Evolutionary conservation across 1,140 invertebrate species (phyloP).

Genomic region (Drosophila murphyi): DNA sequence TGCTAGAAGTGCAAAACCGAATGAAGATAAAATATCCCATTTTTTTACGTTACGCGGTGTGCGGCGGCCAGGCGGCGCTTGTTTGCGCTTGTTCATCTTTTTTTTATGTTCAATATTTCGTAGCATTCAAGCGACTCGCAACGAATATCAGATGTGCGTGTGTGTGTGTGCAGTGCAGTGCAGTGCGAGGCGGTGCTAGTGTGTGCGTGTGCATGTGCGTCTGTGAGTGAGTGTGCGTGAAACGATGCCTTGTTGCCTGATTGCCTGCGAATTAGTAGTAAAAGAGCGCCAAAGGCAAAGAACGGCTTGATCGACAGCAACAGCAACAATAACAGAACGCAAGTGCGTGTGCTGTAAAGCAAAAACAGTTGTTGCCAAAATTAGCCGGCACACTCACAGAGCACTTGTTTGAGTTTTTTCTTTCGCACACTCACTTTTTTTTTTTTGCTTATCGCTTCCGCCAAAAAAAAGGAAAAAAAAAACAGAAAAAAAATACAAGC

Average conservation of each 20-base stretch:
- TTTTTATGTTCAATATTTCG: constrained; percentile 22
- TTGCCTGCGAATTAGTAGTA: constrained; percentile 21
- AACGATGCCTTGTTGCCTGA: background rate
- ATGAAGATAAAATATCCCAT: constrained; percentile 40
- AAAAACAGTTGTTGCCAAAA: constrained; percentile 33
- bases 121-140: constrained; percentile 22
- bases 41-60: constrained; percentile 51
- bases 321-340: background rate
- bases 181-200: background rate
- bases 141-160: background rate
- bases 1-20: constrained; percentile 38
- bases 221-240: constrained; percentile 17
- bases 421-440: background rate
- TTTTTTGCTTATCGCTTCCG: constrained; percentile 20
- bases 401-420: constrained; percentile 39
- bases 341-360: constrained; percentile 20
- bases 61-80: constrained; percentile 49
- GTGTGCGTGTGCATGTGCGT: constrained; percentile 4
- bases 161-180: constrained; percentile 16
- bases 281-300: constrained; percentile 46
- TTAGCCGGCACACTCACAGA: constrained; percentile 35
- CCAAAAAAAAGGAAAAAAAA: constrained; percentile 17
- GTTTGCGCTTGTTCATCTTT: constrained; percentile 46
- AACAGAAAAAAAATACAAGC: constrained; percentile 7
- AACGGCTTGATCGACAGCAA: constrained; percentile 9